Evolutionary conservation across 1,140 invertebrate genomes (phyloP).

Genomic region (Paraescarpia echinospica): DNA sequence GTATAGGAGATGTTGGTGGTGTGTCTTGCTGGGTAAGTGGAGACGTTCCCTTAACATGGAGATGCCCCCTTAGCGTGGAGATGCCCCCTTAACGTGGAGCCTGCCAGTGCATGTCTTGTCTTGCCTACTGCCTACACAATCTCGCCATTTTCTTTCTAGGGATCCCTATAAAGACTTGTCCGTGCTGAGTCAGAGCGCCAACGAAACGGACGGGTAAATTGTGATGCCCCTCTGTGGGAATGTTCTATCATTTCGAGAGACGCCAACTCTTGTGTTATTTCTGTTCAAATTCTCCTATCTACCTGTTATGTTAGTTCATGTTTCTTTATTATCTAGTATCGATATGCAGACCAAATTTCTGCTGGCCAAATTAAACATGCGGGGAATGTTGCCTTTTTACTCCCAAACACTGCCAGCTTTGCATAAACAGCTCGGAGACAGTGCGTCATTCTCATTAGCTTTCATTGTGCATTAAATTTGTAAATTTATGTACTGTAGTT

Average conservation of each 20-base stretch:
- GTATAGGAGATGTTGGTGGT: neutral
- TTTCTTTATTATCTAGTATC: too few relatives aligned
- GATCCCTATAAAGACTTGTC: neutral
- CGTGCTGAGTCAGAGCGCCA: neutral
- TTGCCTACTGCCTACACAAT: neutral
- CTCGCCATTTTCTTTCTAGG: slow-evolving; percentile 4
- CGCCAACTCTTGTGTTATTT: neutral
- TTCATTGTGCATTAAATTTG: neutral
- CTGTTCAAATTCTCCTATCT: neutral
- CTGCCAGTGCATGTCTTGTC: neutral
- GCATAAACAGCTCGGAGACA: neutral
- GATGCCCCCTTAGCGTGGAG: too few relatives aligned
- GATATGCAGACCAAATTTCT: neutral
- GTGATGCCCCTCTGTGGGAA: neutral
- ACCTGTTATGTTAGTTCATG: neutral
- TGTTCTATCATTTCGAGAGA: neutral
- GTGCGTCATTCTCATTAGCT: neutral
- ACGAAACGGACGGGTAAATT: neutral
- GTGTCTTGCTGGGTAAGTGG: neutral
- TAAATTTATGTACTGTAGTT: neutral
- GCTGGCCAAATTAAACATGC: neutral
- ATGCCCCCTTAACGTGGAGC: neutral
- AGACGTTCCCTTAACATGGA: too few relatives aligned
- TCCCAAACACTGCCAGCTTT: neutral
- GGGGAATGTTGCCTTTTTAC: neutral